Percentiles rank a stretch among this genome's conserved stretches.
Evolutionary conservation across 2,113 vertebrate species (phyloP).

Genomic region (Gymnocephalus cernua): DNA sequence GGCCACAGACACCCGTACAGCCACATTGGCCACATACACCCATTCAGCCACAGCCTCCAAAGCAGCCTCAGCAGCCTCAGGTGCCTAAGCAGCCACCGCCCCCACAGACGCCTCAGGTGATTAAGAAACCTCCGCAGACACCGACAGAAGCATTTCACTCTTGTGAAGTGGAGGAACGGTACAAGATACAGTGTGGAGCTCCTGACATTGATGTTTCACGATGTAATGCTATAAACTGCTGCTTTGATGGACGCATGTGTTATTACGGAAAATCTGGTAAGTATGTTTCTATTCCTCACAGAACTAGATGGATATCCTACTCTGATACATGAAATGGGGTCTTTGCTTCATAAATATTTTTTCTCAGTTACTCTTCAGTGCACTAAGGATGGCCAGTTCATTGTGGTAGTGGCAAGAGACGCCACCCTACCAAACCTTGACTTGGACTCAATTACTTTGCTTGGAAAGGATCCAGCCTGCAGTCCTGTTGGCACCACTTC

Average conservation of each 20-base stretch:
- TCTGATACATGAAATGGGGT: background rate
- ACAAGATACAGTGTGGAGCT: slow-evolving; percentile 62
- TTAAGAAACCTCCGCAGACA: no score
- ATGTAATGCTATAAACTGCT: slow-evolving; percentile 59
- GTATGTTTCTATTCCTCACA: background rate
- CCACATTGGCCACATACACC: no score
- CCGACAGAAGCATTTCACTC: background rate
- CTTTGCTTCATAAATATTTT: slow-evolving; percentile 10
- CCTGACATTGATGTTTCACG: background rate
- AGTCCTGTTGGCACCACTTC: slow-evolving; percentile 43
- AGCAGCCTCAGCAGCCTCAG: background rate
- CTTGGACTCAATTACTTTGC: slow-evolving; percentile 55
- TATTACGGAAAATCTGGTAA: slow-evolving; percentile 73
- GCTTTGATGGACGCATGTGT: slow-evolving; percentile 65
- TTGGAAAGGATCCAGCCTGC: slow-evolving; percentile 35
- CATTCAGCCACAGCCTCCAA: background rate
- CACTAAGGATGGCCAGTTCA: slow-evolving; percentile 74
- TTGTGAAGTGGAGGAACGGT: slow-evolving; percentile 36
- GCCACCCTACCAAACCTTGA: slow-evolving; percentile 71
- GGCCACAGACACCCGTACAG: no score
- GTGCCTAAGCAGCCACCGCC: background rate
- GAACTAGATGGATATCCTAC: background rate
- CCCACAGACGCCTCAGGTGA: no score
- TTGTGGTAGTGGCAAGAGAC: slow-evolving; percentile 72
- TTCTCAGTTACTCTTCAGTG: slow-evolving; percentile 80